Evolutionary conservation across 2,113 vertebrate species (phyloP).

Genomic region (Diglossa brunneiventris): DNA sequence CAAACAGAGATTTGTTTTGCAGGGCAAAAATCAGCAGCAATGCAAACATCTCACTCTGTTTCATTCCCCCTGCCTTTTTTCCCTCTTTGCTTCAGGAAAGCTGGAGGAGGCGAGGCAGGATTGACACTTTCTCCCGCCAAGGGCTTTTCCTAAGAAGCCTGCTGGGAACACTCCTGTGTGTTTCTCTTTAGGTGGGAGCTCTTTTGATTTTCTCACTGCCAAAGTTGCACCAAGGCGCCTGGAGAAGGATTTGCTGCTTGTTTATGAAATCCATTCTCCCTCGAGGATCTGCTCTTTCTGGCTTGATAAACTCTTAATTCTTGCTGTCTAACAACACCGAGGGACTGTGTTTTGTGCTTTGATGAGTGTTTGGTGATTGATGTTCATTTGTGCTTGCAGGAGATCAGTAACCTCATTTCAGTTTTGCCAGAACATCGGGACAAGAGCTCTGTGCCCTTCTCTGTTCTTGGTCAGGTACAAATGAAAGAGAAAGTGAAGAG

Average conservation of each 20-base stretch:
- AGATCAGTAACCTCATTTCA: not conserved
- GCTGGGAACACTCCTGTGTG: not conserved
- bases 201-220: conserved; percentile 45
- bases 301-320: conserved; percentile 63
- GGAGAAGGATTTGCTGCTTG: conserved; percentile 42
- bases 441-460: not conserved
- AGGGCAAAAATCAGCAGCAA: not conserved
- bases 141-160: not conserved
- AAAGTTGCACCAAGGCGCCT: conserved; percentile 8
- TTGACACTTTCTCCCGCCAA: not conserved
- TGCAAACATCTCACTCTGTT: not conserved
- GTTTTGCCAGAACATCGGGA: not conserved
- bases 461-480: not conserved
- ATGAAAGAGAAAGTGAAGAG: not conserved
- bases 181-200: conserved; percentile 48
- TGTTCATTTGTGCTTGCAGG: conserved; percentile 1
- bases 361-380: conserved; percentile 14
- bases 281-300: conserved; percentile 54
- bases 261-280: conserved; percentile 42
- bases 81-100: not conserved
- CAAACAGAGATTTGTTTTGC: not conserved
- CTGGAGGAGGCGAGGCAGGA: not conserved
- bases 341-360: not conserved
- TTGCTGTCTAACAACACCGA: not conserved
- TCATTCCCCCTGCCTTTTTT: not conserved